phyloP scores from a whole-genome alignment of 2,888 invertebrate species.

The Limnephilus lunatus region DNA sequence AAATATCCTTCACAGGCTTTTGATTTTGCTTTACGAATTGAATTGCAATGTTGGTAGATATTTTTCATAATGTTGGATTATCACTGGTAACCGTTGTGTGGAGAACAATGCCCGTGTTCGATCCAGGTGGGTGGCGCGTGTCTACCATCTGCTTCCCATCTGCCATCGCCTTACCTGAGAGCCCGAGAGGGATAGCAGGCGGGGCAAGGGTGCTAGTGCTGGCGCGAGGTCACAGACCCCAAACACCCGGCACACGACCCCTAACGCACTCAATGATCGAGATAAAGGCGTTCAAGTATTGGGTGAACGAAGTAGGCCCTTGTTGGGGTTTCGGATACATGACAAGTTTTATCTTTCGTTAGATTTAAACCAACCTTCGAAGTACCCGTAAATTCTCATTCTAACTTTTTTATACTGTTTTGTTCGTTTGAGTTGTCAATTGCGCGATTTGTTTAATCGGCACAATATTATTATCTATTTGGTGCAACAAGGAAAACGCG shows the following conservation, averaged over 20 bases:
- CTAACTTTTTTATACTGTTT: neutral
- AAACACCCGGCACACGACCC: conserved; percentile 46
- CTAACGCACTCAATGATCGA: neutral
- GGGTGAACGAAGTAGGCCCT: neutral
- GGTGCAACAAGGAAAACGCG: neutral
- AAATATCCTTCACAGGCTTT: neutral
- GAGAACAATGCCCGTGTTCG: conserved; percentile 2
- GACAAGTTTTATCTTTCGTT: too few species aligned
- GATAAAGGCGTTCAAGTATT: neutral
- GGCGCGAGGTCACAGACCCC: conserved; percentile 61
- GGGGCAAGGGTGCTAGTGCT: conserved; percentile 8
- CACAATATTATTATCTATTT: neutral
- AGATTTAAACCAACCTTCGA: neutral
- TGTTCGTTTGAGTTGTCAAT: neutral
- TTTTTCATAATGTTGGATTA: neutral
- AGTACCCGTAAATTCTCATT: neutral
- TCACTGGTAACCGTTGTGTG: conserved; percentile 5
- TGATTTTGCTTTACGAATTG: neutral
- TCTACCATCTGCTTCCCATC: conserved; percentile 55
- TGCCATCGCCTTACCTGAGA: conserved; percentile 27
- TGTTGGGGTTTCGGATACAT: neutral
- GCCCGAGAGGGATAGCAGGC: neutral
- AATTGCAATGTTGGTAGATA: neutral
- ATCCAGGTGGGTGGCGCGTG: conserved; percentile 62
- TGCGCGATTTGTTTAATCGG: neutral